Evolutionary conservation across 2,888 invertebrate species (phyloP).

Genomic region (Megalurothrips usitatus): DNA sequence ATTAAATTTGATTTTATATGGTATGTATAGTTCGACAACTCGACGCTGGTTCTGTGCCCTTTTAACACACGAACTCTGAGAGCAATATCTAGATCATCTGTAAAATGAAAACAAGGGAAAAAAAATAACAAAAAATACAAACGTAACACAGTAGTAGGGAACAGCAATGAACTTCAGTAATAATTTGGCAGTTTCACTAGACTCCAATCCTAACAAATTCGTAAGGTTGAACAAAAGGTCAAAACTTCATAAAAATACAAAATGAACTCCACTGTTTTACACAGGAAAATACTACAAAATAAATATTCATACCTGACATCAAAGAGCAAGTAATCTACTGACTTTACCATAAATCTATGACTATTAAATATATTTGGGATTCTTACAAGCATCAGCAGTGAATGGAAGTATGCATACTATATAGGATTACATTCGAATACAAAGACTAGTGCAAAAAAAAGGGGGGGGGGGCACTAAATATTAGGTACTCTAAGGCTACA

Average conservation of each 20-base stretch:
- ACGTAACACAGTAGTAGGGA: too few relatives aligned
- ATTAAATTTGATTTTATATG: too few relatives aligned
- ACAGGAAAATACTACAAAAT: slow-evolving; percentile 14
- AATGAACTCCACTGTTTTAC: neutral
- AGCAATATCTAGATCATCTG: neutral
- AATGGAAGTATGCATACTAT: too few relatives aligned
- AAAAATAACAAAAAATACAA: neutral
- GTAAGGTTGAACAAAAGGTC: neutral
- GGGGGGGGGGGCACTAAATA: too few relatives aligned
- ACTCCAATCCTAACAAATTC: neutral
- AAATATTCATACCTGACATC: neutral
- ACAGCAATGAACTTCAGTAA: neutral
- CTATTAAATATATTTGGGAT: neutral
- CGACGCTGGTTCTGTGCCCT: too few relatives aligned
- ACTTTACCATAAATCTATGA: neutral
- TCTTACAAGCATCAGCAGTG: too few relatives aligned
- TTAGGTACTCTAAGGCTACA: too few relatives aligned
- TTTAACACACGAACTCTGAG: too few relatives aligned
- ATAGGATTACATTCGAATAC: too few relatives aligned
- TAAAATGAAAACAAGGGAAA: neutral
- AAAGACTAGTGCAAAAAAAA: too few relatives aligned
- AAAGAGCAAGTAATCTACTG: neutral
- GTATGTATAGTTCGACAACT: too few relatives aligned
- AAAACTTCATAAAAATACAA: slow-evolving; percentile 12
- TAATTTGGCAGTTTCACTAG: neutral